phyloP scores from a whole-genome alignment of 2,888 invertebrate species.

The Cantharis lateralis region DNA sequence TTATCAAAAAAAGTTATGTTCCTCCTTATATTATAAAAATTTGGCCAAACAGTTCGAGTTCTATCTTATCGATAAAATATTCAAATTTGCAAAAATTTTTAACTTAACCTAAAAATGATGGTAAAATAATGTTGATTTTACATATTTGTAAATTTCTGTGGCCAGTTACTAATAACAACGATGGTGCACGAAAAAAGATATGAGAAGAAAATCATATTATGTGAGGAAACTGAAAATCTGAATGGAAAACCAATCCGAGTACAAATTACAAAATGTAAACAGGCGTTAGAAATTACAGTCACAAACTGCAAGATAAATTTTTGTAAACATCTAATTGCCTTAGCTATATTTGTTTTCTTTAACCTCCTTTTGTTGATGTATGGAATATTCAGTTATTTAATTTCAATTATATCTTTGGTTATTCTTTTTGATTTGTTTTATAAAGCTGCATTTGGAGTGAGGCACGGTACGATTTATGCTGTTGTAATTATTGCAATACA shows the following conservation, averaged over 20 bases:
- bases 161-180: neutral
- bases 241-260: slow-evolving; percentile 30
- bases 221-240: slow-evolving; percentile 30
- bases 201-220: neutral
- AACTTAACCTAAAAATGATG: neutral
- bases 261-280: slow-evolving; percentile 25
- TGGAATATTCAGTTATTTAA: slow-evolving; percentile 19
- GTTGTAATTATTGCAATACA: neutral
- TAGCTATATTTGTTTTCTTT: slow-evolving; percentile 27
- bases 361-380: slow-evolving; percentile 26
- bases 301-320: slow-evolving; percentile 27
- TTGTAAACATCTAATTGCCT: slow-evolving; percentile 26
- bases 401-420: slow-evolving; percentile 25
- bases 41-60: neutral
- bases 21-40: neutral
- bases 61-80: neutral
- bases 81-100: neutral
- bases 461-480: slow-evolving; percentile 38
- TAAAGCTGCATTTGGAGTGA: slow-evolving; percentile 40
- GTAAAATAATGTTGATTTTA: neutral
- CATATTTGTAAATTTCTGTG: neutral
- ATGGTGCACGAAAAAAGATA: neutral
- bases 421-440: slow-evolving; percentile 33
- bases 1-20: neutral
- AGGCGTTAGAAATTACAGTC: slow-evolving; percentile 33